These are phyloP conservation scores for Brachionus asplanchnoidis DNA, from an alignment of 1,140 invertebrate species.

Conservation along the genomic window DNA sequence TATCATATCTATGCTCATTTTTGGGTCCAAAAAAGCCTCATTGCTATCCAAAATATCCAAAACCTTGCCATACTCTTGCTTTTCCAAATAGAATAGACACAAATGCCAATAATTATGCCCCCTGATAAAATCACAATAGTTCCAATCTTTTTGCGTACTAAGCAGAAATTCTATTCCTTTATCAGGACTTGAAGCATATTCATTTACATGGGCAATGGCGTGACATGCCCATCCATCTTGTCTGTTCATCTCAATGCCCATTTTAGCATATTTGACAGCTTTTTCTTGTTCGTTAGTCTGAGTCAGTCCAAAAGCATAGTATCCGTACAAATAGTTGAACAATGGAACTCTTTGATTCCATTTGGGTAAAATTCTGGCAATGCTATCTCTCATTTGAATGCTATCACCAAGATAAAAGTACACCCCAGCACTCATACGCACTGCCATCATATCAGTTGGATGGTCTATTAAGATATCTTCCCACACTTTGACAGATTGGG, in stretches of 20 bases:
- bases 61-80: not conserved
- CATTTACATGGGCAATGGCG: conserved; percentile 61
- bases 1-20: conserved; percentile 18
- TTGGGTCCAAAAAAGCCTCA: not conserved
- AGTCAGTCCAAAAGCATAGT: conserved; percentile 62
- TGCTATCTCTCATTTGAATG: conserved; percentile 57
- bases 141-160: conserved; percentile 58
- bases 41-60: conserved; percentile 8
- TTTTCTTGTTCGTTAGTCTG: conserved; percentile 59
- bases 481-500: conserved; percentile 56
- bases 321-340: conserved; percentile 61
- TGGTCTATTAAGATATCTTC: conserved; percentile 59
- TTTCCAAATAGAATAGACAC: conserved; percentile 60
- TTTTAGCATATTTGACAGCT: conserved; percentile 57
- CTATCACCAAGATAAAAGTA: conserved; percentile 61
- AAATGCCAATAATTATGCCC: conserved; percentile 63
- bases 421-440: conserved; percentile 61
- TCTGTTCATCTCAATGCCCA: conserved; percentile 55
- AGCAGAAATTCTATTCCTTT: conserved; percentile 60
- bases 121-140: conserved; percentile 58
- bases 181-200: conserved; percentile 59
- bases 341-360: conserved; percentile 57
- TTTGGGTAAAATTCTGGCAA: conserved; percentile 58
- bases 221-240: conserved; percentile 62
- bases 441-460: conserved; percentile 60